A percentile compares a stretch with the other conserved stretches of the same genome.
These are phyloP conservation scores for Trissolcus basalis DNA, from an alignment of 1,140 invertebrate genomes.

Conservation along the genomic window DNA sequence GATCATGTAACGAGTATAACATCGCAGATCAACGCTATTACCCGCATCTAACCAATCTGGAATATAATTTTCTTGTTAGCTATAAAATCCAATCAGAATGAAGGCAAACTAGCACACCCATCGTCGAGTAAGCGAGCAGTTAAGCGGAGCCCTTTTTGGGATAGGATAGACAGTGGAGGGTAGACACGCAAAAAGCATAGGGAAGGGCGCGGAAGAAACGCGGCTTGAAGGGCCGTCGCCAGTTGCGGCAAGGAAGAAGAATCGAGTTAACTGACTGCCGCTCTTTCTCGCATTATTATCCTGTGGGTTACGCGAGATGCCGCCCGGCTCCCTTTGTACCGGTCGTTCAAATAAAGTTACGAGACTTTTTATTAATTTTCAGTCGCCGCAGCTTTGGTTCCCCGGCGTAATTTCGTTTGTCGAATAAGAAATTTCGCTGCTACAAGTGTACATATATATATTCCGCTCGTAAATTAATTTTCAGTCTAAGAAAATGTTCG, in stretches of 20 bases:
- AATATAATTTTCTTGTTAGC: constrained; percentile 77
- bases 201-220: constrained; percentile 43
- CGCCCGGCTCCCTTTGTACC: constrained; percentile 45
- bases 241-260: constrained; percentile 55
- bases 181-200: constrained; percentile 23
- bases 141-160: constrained; percentile 56
- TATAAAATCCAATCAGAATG: constrained; percentile 74
- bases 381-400: constrained; percentile 23
- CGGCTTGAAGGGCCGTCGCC: constrained; percentile 47
- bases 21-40: constrained; percentile 52
- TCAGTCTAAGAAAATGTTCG: not conserved
- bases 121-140: constrained; percentile 58
- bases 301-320: constrained; percentile 57
- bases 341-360: constrained; percentile 48
- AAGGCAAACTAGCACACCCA: constrained; percentile 61
- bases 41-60: constrained; percentile 71
- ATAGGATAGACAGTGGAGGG: too few species aligned
- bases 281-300: constrained; percentile 61
- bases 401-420: constrained; percentile 22
- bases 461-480: constrained; percentile 4
- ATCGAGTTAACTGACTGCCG: constrained; percentile 60
- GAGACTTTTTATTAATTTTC: constrained; percentile 52
- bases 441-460: too few species aligned
- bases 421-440: constrained; percentile 17
- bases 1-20: constrained; percentile 26